Evolutionary conservation across 2,888 invertebrate species (phyloP).

Genomic region (Rotaria socialis): DNA sequence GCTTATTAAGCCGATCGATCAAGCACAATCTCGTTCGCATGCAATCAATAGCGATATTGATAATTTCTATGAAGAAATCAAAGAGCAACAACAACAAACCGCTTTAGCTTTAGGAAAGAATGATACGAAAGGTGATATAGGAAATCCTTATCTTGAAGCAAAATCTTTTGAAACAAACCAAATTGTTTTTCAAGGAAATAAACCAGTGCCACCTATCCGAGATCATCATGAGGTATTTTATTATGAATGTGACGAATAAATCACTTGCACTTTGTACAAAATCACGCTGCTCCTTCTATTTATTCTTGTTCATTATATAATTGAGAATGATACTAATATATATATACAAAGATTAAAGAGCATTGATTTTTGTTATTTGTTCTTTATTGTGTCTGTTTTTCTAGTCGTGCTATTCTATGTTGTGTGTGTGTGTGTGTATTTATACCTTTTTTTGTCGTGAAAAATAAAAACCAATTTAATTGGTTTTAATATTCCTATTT

Average conservation of each 20-base stretch:
- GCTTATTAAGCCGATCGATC: neutral
- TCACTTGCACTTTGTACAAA: neutral
- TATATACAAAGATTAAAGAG: neutral
- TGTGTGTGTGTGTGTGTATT: neutral
- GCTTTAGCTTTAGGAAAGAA: neutral
- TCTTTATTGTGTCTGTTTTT: neutral
- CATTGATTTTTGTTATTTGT: neutral
- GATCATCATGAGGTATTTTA: constrained; percentile 28
- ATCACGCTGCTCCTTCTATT: neutral
- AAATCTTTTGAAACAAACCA: constrained; percentile 8
- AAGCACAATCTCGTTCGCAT: neutral
- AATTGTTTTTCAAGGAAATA: neutral
- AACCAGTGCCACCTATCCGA: neutral
- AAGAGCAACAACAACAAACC: constrained; percentile 32
- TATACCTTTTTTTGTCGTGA: neutral
- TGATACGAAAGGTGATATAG: neutral
- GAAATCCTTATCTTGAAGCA: constrained; percentile 14
- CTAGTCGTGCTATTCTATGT: neutral
- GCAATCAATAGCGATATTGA: neutral
- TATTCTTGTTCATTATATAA: neutral
- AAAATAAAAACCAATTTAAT: neutral
- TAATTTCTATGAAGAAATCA: constrained; percentile 32
- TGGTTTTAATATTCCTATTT: neutral
- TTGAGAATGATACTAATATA: neutral
- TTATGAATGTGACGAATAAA: constrained; percentile 32